phyloP scores from a whole-genome alignment of 2,888 invertebrate genomes.

The Smittia sp. region DNA sequence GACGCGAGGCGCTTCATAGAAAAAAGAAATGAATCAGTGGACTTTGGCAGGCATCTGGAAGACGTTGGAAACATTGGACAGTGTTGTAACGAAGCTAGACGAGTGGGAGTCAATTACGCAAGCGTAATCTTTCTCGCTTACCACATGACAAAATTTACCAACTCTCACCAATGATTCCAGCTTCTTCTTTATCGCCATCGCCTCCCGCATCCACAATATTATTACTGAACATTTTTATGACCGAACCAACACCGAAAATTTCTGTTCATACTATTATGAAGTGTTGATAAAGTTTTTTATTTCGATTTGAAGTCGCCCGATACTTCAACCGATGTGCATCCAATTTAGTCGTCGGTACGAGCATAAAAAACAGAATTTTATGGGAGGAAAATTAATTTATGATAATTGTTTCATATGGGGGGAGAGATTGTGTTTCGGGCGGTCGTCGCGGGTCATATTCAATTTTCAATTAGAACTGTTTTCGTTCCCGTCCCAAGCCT shows the following conservation, averaged over 20 bases:
- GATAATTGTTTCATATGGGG: slow-evolving; percentile 32
- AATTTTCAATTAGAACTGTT: slow-evolving; percentile 22
- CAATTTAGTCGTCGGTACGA: not conserved
- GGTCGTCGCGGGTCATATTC: slow-evolving; percentile 10
- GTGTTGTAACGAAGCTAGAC: no score
- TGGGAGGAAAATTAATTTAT: slow-evolving; percentile 33
- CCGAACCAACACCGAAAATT: not conserved
- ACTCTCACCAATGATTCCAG: no score
- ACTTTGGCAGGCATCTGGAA: no score
- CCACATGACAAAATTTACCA: no score
- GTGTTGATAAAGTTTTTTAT: slow-evolving; percentile 17
- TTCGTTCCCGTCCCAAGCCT: not conserved
- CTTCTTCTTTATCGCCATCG: not conserved
- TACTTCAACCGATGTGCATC: not conserved
- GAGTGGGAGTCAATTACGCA: no score
- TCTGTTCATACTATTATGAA: slow-evolving; percentile 12
- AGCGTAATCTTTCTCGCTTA: no score
- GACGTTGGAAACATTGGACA: no score
- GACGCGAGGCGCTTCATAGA: no score
- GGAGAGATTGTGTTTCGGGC: not conserved
- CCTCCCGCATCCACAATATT: not conserved
- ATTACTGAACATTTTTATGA: slow-evolving; percentile 1
- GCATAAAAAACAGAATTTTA: slow-evolving; percentile 3
- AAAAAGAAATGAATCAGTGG: no score
- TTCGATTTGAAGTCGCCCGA: not conserved